These are phyloP conservation scores for Scaptomyza pallida DNA, from an alignment of 1,140 invertebrate species.

Conservation along the genomic window DNA sequence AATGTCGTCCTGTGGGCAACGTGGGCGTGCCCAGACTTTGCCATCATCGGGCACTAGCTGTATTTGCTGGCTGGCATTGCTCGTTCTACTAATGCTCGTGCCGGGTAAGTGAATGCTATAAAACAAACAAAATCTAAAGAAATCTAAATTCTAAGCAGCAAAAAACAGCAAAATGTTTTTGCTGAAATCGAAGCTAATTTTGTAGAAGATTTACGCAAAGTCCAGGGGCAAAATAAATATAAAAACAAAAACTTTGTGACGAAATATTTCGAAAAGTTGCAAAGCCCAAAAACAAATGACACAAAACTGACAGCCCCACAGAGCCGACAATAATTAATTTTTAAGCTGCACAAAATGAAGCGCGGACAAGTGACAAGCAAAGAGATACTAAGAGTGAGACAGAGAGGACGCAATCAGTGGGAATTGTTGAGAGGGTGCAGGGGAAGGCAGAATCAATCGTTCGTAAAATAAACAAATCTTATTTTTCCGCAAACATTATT, in stretches of 20 bases:
- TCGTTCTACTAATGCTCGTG: conserved; percentile 58
- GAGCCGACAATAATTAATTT: conserved; percentile 79
- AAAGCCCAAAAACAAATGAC: conserved; percentile 67
- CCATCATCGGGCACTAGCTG: conserved; percentile 18
- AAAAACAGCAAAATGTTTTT: conserved; percentile 20
- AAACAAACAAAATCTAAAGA: conserved; percentile 1
- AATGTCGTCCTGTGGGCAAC: conserved; percentile 35
- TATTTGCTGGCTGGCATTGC: conserved; percentile 53
- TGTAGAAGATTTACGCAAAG: conserved; percentile 47
- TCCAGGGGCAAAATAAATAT: too few relatives aligned
- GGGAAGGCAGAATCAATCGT: conserved; percentile 68
- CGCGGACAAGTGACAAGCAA: conserved; percentile 51
- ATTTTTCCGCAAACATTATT: conserved; percentile 83
- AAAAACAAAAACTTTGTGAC: conserved; percentile 69
- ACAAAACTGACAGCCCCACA: conserved; percentile 55
- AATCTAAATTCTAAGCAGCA: conserved; percentile 2
- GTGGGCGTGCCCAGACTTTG: conserved; percentile 46
- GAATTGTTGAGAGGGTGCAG: conserved; percentile 10
- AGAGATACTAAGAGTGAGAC: neutral
- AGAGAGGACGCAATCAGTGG: neutral
- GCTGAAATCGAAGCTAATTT: conserved; percentile 65
- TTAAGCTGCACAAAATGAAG: conserved; percentile 80
- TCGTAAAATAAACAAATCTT: conserved; percentile 83
- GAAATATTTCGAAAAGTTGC: conserved; percentile 68
- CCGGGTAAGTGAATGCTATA: conserved; percentile 68